Conservation (phyloP, 2,113 vertebrate species). For the Sinosuthora webbiana region DNA sequence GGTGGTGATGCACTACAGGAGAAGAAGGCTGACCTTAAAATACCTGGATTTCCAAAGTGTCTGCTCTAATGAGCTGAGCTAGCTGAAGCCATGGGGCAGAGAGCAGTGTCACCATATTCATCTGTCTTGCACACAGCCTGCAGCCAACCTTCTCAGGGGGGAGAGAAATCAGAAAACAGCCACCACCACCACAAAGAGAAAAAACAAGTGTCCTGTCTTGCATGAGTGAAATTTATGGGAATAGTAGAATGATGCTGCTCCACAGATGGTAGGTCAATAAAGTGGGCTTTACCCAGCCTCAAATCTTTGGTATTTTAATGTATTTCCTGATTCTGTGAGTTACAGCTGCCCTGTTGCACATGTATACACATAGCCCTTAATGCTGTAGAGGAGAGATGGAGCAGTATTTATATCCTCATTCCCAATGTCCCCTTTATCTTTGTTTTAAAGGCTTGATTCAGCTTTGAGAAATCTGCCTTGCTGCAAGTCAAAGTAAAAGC, state of each 20-base stretch:
- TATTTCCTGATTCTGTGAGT: conserved; percentile 39
- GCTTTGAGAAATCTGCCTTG: background rate
- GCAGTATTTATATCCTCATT: background rate
- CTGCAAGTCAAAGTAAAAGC: conserved; percentile 4
- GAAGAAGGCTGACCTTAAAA: conserved; percentile 12
- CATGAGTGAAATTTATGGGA: background rate
- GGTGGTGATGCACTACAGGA: background rate
- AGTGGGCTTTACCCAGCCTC: background rate
- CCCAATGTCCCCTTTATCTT: background rate
- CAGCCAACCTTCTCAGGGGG: background rate
- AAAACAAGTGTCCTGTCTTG: background rate
- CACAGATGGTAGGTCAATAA: background rate
- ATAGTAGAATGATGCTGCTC: background rate
- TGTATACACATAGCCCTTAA: background rate
- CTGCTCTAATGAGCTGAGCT: background rate
- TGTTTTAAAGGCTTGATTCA: conserved; percentile 22
- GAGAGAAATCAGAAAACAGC: background rate
- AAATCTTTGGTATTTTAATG: conserved; percentile 1
- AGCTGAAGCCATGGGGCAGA: background rate
- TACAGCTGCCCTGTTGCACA: conserved; percentile 2
- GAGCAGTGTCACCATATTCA: background rate
- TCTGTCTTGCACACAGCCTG: background rate
- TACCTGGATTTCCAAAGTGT: background rate
- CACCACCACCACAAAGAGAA: background rate
- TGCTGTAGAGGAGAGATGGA: background rate